Conservation (phyloP, 2,888 invertebrate species). For the Nomada lathburiana region DNA sequence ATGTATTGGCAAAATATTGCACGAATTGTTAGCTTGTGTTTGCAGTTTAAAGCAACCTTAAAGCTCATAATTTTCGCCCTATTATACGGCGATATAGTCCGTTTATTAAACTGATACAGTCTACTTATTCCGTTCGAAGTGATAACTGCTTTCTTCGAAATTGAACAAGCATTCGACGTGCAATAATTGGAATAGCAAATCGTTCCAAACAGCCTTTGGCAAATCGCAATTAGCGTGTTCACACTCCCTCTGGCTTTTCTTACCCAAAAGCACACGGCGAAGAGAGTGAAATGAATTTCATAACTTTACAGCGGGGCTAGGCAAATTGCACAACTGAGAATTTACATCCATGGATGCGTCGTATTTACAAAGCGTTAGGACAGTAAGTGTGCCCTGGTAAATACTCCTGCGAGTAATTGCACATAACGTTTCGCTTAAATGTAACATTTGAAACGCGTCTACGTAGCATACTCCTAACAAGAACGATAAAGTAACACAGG, state of each 20-base stretch:
- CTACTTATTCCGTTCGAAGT: background rate
- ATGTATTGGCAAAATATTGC: background rate
- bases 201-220: constrained; percentile 21
- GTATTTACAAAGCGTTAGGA: constrained; percentile 50
- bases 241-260: constrained; percentile 25
- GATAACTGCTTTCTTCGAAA: background rate
- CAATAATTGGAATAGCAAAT: constrained; percentile 41
- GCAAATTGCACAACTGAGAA: constrained; percentile 51
- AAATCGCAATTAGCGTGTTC: constrained; percentile 48
- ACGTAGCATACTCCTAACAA: background rate
- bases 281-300: constrained; percentile 51
- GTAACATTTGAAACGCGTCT: constrained; percentile 15
- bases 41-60: background rate
- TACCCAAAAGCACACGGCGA: constrained; percentile 20
- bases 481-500: background rate
- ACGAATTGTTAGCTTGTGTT: background rate
- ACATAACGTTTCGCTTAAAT: constrained; percentile 25
- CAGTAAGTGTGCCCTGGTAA: constrained; percentile 29
- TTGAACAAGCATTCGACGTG: background rate
- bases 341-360: constrained; percentile 41
- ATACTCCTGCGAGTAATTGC: constrained; percentile 43
- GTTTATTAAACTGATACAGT: background rate
- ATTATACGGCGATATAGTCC: background rate
- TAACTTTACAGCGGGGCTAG: constrained; percentile 30
- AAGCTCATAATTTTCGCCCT: background rate